Evolutionary conservation across 2,888 invertebrate species (phyloP).

Genomic region (Ligdia adustata): DNA sequence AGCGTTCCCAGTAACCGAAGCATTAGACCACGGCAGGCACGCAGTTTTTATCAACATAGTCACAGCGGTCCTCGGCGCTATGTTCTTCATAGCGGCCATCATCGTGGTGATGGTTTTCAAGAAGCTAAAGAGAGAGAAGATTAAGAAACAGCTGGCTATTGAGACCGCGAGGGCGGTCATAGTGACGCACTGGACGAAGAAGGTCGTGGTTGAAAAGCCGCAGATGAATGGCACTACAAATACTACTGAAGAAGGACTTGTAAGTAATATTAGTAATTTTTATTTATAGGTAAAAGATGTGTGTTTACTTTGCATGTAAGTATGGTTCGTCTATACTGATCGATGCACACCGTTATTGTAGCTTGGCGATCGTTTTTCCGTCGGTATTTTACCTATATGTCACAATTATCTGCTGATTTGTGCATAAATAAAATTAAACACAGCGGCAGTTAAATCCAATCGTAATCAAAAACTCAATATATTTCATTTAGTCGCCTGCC

Average conservation of each 20-base stretch:
- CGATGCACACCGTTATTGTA: too few species aligned
- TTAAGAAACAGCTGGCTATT: slow-evolving; percentile 90
- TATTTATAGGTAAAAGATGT: neutral
- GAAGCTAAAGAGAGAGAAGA: slow-evolving; percentile 88
- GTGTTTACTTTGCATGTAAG: too few species aligned
- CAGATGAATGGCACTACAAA: slow-evolving; percentile 84
- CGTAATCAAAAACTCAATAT: too few species aligned
- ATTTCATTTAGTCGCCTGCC: too few species aligned
- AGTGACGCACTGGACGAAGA: slow-evolving; percentile 95
- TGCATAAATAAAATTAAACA: too few species aligned
- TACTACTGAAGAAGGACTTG: slow-evolving; percentile 86
- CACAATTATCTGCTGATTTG: too few species aligned
- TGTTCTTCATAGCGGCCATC: slow-evolving; percentile 84
- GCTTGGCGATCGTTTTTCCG: too few species aligned
- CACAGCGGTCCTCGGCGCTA: slow-evolving; percentile 84
- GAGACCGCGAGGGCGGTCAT: slow-evolving; percentile 92
- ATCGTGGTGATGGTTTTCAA: slow-evolving; percentile 87
- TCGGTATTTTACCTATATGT: too few species aligned
- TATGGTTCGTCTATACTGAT: too few species aligned
- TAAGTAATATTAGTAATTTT: slow-evolving; percentile 49
- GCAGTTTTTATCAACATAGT: slow-evolving; percentile 83
- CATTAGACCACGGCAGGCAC: slow-evolving; percentile 74
- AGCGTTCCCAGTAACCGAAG: slow-evolving; percentile 67
- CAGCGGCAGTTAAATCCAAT: too few species aligned
- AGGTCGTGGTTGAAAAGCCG: slow-evolving; percentile 94